Base-by-base conservation (phyloP, 1,140 invertebrate species). In the Chrysoperla carnea region DNA sequence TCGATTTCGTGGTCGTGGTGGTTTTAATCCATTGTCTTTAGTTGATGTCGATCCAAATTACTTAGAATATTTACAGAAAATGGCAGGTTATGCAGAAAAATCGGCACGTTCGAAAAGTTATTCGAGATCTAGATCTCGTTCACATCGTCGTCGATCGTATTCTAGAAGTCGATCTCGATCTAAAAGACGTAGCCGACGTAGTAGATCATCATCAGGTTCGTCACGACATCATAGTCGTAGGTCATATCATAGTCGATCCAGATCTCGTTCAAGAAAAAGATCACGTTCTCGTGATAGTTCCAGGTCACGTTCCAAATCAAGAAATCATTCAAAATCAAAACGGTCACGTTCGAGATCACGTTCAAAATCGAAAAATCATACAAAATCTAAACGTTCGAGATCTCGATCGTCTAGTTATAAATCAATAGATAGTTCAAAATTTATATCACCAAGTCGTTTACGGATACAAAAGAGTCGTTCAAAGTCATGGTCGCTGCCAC, bases 101-200 rank as follows among this genome's bases (percentile, higher is more conserved):
- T 54, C 6, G 51, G 52, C 13, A 31, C 50, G 1, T 55, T 57
- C 23, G 58, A 57, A 47, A 55, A 58, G 2, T 57, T 56, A 36
- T 42, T 61, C n/a, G 57, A 60, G 43, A 61, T 66, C 43, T 56
- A 64, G 35, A 57, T 63, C 41, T 64, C 63, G 41, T 62, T 64
- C 43, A 59, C 62, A 40, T 64, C 17, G 65, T 64, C 37, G 60
- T 61, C 1, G 62, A 56, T 48, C 46, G 62, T 7, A 56, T 57
- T 9, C 58, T 60, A 5, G 57, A 60, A 40, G 58, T 61, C 43
- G 57, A 57, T 48, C 50, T 33, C 33, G 45, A 47, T 39, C 62
- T 53, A 27, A 55, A 59, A 8, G 53, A 44, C 31, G 59, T 55
- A 49, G 57, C 52, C 23, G 52, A 55, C 47, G 55, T 15, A 65